Base-by-base conservation (phyloP, 1,140 invertebrate genomes). In the Adoxophyes honmai region DNA sequence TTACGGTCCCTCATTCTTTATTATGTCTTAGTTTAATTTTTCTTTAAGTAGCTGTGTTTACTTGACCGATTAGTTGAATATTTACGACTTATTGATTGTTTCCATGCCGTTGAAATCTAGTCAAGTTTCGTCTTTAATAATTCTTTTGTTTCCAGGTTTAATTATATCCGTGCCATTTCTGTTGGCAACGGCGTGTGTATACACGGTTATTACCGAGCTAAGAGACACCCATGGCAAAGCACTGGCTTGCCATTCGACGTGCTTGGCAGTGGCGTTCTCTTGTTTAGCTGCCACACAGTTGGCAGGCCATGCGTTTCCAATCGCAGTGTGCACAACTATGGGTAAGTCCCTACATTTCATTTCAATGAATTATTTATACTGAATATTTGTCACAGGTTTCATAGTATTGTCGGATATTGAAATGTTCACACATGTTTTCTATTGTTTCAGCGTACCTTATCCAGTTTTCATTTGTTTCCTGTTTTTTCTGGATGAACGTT, bases 401-500 rank as follows among this genome's bases (percentile, higher is more conserved):
- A n/a, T n/a, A n/a, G n/a, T n/a, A n/a, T n/a, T n/a, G n/a, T n/a
- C n/a, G n/a, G n/a, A n/a, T n/a, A n/a, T n/a, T n/a, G n/a, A n/a
- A n/a, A n/a, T n/a, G n/a, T n/a, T n/a, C n/a, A n/a, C n/a, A n/a
- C n/a, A 42, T 34, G 10, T 36, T n/a, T 38, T 57, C 44, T 52
- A 79, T 77, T 76, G 38, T 90, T 90, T 55, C 92, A 85, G 92
- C 91, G 0, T 88, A 92, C 16, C 75, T 90, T 34, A 90, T 93
- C 54, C 93, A 94, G 73, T 94, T 93, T 69, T 93, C 93, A 54
- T 93, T 93, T 71, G 79, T 94, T 4, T 89, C 92, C 1, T 92
- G 93, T 59, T 94, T 94, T 73, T 92, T 92, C 63, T 95, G 94
- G 94, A 91, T 94, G 70, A 91, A 91, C 62, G 90, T 92, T 3